These are phyloP conservation scores for Strigamia crassipes DNA, from an alignment of 2,888 invertebrate genomes.

Conservation along the genomic window DNA sequence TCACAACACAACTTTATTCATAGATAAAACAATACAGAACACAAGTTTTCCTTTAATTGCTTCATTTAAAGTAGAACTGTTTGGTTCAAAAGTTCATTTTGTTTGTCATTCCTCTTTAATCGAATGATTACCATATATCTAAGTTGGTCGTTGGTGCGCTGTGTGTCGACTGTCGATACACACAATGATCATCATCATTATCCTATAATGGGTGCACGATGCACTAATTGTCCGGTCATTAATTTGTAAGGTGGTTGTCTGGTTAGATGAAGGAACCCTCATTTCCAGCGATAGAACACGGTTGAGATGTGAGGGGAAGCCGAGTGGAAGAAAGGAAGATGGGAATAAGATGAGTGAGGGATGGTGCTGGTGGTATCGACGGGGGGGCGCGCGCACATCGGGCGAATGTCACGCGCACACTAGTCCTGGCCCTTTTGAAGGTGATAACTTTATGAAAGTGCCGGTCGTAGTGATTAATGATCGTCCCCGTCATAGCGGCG, in stretches of 20 bases:
- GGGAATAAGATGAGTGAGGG: constrained; percentile 10
- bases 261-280: not conserved
- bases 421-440: constrained; percentile 39
- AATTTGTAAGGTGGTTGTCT: constrained; percentile 30
- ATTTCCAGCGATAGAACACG: not conserved
- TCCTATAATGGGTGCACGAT: not conserved
- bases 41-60: not conserved
- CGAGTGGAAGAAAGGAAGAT: constrained; percentile 9
- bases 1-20: not conserved
- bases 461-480: constrained; percentile 43
- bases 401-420: constrained; percentile 28
- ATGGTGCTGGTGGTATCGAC: not conserved
- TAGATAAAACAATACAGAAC: not conserved
- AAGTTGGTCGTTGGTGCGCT: not conserved
- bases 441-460: constrained; percentile 47
- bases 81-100: not conserved
- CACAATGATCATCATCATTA: constrained; percentile 13
- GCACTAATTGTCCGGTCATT: constrained; percentile 28
- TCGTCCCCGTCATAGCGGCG: constrained; percentile 25
- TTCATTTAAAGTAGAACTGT: not conserved
- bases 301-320: constrained; percentile 1
- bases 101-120: not conserved
- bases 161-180: not conserved
- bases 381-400: constrained; percentile 4
- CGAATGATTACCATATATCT: not conserved